A percentile compares a stretch with the other conserved stretches of the same genome.
phyloP scores from a whole-genome alignment of 2,113 vertebrate species.

The Nothoprocta perdicaria region DNA sequence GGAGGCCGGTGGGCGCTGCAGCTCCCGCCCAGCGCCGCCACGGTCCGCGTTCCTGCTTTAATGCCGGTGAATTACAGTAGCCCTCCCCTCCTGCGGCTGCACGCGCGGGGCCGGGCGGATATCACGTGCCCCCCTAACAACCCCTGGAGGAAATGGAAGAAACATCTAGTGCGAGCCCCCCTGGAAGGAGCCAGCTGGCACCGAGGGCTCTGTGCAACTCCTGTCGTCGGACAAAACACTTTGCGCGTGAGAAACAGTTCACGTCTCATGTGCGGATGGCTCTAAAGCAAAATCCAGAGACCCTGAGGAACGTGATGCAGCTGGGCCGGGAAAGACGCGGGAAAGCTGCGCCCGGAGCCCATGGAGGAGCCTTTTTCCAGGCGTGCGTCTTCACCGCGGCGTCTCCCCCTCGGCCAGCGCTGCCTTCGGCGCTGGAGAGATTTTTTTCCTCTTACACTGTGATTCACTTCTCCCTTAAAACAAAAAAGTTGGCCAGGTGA shows the following conservation, averaged over 20 bases:
- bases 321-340: neutral
- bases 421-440: neutral
- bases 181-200: constrained; percentile 29
- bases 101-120: neutral
- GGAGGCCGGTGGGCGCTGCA: neutral
- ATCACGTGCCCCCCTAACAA: neutral
- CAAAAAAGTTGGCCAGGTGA: neutral
- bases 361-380: neutral
- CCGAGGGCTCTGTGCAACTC: neutral
- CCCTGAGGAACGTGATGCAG: neutral
- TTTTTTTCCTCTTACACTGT: neutral
- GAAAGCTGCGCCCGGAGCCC: neutral
- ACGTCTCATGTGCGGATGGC: neutral
- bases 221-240: neutral
- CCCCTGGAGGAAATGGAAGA: neutral
- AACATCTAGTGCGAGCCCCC: neutral
- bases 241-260: neutral
- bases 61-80: neutral
- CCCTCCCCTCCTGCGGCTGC: neutral
- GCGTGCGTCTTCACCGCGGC: neutral
- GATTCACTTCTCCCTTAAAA: neutral
- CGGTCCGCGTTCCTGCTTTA: neutral
- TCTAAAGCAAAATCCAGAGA: neutral
- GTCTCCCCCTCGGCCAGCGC: neutral
- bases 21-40: neutral